These are phyloP conservation scores for Amblyopsis rosae DNA, from an alignment of 2,113 vertebrate species.

Conservation along the genomic window DNA sequence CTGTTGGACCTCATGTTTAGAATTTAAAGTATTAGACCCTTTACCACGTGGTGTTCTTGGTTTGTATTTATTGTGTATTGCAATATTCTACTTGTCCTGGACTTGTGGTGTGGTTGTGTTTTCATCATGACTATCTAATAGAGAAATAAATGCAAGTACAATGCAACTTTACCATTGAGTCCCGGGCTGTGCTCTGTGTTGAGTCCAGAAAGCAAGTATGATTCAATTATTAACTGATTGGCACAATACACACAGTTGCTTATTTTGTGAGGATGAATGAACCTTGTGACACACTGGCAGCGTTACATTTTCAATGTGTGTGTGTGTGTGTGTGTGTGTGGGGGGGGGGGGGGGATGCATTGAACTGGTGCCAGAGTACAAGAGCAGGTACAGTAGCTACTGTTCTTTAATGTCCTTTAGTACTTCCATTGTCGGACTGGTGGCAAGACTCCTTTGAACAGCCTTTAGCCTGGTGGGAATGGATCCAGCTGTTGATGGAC, in stretches of 20 bases:
- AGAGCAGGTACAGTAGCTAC: not conserved
- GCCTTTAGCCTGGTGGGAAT: slow-evolving; percentile 33
- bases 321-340: no score
- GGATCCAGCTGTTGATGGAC: slow-evolving; percentile 7
- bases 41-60: slow-evolving; percentile 6
- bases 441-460: slow-evolving; percentile 45
- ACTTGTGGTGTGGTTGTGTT: slow-evolving; percentile 58
- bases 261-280: slow-evolving; percentile 19
- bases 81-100: slow-evolving; percentile 51
- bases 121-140: slow-evolving; percentile 62
- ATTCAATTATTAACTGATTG: not conserved
- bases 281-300: slow-evolving; percentile 4
- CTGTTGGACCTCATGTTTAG: slow-evolving; percentile 15
- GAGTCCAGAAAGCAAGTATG: not conserved
- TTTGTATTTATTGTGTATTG: slow-evolving; percentile 19
- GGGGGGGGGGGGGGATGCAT: no score
- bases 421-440: slow-evolving; percentile 33
- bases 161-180: slow-evolving; percentile 70
- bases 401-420: slow-evolving; percentile 43
- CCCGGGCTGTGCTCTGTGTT: slow-evolving; percentile 23
- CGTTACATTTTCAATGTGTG: no score
- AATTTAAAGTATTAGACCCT: slow-evolving; percentile 45
- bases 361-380: not conserved
- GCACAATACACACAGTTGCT: no score
- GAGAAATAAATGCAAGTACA: slow-evolving; percentile 81